Conservation (phyloP, 2,888 invertebrate species). For the Parapristionchus giblindavisi region DNA sequence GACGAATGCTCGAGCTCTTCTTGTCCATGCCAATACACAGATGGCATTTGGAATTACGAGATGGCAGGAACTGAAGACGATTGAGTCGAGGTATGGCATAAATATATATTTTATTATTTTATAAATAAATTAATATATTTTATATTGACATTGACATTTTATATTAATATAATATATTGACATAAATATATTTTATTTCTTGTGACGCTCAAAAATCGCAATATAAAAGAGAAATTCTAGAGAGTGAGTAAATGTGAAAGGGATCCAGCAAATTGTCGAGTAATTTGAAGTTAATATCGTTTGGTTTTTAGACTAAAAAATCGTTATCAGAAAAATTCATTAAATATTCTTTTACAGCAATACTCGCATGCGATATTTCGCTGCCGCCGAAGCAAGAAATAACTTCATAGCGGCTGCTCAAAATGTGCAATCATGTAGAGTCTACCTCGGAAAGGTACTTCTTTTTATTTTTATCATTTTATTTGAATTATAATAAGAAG, state of each 20-base stretch:
- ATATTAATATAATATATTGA: too few relatives aligned
- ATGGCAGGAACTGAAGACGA: conserved; percentile 72
- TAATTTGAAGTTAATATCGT: background rate
- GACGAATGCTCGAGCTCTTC: conserved; percentile 65
- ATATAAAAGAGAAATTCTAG: too few relatives aligned
- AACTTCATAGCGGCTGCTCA: conserved; percentile 74
- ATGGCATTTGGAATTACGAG: conserved; percentile 72
- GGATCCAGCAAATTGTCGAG: background rate
- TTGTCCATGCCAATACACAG: conserved; percentile 74
- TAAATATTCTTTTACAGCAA: conserved; percentile 66
- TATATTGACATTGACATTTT: background rate
- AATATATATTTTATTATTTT: background rate
- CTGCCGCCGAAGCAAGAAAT: conserved; percentile 74
- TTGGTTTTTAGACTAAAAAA: background rate
- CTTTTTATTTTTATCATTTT: background rate
- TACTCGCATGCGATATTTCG: conserved; percentile 71
- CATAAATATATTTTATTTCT: too few relatives aligned
- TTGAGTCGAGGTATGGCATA: conserved; percentile 68
- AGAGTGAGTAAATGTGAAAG: too few relatives aligned
- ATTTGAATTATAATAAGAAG: background rate
- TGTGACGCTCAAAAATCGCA: too few relatives aligned
- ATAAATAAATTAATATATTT: background rate
- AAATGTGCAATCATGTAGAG: conserved; percentile 73
- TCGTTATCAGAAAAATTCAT: background rate
- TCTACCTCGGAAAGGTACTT: conserved; percentile 71